Evolutionary conservation across 2,888 invertebrate genomes (phyloP).

Genomic region (Cataglyphis altisquamis): DNA sequence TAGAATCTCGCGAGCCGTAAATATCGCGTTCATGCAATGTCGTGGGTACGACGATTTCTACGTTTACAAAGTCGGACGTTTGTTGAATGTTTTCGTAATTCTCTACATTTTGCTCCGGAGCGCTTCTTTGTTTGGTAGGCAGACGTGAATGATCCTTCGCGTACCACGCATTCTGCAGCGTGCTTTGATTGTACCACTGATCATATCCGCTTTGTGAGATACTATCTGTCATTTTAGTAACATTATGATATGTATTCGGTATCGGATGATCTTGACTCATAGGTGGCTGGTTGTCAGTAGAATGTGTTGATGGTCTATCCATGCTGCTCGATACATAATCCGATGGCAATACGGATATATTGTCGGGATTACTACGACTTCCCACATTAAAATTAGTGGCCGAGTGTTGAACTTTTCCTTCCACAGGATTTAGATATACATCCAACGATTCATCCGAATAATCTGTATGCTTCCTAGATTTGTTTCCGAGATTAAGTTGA

Average conservation of each 20-base stretch:
- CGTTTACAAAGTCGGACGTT: slow-evolving; percentile 81
- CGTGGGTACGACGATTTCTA: slow-evolving; percentile 81
- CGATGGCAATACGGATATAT: slow-evolving; percentile 56
- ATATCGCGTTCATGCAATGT: slow-evolving; percentile 79
- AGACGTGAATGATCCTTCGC: slow-evolving; percentile 72
- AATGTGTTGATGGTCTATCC: slow-evolving; percentile 60
- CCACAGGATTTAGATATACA: slow-evolving; percentile 41
- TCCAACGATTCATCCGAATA: slow-evolving; percentile 51
- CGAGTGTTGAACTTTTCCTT: slow-evolving; percentile 58
- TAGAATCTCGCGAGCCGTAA: slow-evolving; percentile 83
- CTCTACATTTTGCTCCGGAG: slow-evolving; percentile 80
- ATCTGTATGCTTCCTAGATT: slow-evolving; percentile 63
- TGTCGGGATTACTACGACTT: slow-evolving; percentile 56
- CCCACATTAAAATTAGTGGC: slow-evolving; percentile 30
- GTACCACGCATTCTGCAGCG: slow-evolving; percentile 76
- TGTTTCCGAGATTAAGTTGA: slow-evolving; percentile 78
- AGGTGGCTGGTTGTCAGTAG: slow-evolving; percentile 61
- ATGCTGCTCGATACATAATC: slow-evolving; percentile 55
- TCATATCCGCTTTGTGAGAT: slow-evolving; percentile 79
- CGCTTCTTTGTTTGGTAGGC: slow-evolving; percentile 72
- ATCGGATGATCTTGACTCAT: slow-evolving; percentile 62
- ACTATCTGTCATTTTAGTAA: slow-evolving; percentile 57
- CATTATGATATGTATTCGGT: slow-evolving; percentile 62
- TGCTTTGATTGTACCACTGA: slow-evolving; percentile 84
- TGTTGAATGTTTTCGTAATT: slow-evolving; percentile 84